phyloP scores from a whole-genome alignment of 2,888 invertebrate genomes.

The Heliconius erato region DNA sequence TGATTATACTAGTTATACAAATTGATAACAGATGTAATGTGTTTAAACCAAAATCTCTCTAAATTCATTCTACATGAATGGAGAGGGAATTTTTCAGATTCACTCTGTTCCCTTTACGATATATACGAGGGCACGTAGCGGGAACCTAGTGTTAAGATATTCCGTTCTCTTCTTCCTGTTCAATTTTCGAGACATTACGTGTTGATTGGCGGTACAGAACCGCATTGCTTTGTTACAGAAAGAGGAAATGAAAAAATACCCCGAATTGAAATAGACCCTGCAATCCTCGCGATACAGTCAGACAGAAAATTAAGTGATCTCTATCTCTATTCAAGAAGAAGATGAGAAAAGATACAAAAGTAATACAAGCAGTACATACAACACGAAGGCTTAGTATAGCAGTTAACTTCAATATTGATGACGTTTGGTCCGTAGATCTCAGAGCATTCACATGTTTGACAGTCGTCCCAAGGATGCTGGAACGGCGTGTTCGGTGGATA shows the following conservation, averaged over 20 bases:
- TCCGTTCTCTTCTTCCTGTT: no score
- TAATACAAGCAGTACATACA: constrained; percentile 64
- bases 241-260: not conserved
- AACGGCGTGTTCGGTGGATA: constrained; percentile 70
- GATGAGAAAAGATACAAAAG: not conserved
- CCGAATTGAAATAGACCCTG: not conserved
- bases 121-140: no score
- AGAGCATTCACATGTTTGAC: constrained; percentile 72
- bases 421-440: constrained; percentile 59
- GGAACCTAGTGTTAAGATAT: no score
- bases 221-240: not conserved
- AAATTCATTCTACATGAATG: no score
- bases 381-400: constrained; percentile 73
- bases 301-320: not conserved
- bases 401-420: constrained; percentile 73
- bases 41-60: no score
- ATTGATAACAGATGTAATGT: no score
- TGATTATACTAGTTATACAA: no score
- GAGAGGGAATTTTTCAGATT: no score
- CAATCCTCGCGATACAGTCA: not conserved
- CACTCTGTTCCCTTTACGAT: no score
- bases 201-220: not conserved
- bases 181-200: not conserved
- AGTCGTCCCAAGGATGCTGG: constrained; percentile 80
- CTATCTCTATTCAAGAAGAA: not conserved